Conservation (phyloP, 2,113 vertebrate species). For the Garra rufa region DNA sequence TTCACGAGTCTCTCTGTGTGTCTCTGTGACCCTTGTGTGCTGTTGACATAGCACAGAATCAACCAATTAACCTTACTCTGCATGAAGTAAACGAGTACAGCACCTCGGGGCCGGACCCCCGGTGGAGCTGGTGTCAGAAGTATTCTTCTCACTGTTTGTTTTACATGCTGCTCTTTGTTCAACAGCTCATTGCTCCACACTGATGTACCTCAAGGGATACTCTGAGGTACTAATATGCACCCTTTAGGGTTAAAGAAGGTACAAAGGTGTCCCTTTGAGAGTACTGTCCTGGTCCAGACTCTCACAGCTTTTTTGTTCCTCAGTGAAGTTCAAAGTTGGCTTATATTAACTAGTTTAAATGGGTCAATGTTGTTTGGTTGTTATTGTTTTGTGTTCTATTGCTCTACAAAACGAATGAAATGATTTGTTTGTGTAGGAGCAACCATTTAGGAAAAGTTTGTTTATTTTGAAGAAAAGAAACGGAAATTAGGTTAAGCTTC, state of each 20-base stretch:
- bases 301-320: background rate
- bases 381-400: background rate
- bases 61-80: conserved; percentile 36
- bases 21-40: conserved; percentile 4
- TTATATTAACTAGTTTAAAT: background rate
- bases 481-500: background rate
- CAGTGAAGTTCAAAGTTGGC: background rate
- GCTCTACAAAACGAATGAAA: too few relatives aligned
- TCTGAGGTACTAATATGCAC: too few relatives aligned
- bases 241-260: too few relatives aligned
- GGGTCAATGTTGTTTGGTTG: conserved; percentile 13
- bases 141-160: background rate
- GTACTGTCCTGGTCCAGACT: too few relatives aligned
- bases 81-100: conserved; percentile 10
- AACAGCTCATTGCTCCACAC: conserved; percentile 4
- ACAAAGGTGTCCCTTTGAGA: too few relatives aligned
- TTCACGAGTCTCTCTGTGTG: conserved; percentile 21
- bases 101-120: conserved; percentile 26
- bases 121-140: background rate
- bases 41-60: conserved; percentile 11
- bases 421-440: too few relatives aligned
- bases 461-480: background rate
- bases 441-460: too few relatives aligned
- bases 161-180: conserved; percentile 13
- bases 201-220: background rate